A percentile compares a stretch with the other conserved stretches of the same genome.
Conservation (phyloP, 2,797 vertebrate genomes). For the Gymnodraco acuticeps region DNA sequence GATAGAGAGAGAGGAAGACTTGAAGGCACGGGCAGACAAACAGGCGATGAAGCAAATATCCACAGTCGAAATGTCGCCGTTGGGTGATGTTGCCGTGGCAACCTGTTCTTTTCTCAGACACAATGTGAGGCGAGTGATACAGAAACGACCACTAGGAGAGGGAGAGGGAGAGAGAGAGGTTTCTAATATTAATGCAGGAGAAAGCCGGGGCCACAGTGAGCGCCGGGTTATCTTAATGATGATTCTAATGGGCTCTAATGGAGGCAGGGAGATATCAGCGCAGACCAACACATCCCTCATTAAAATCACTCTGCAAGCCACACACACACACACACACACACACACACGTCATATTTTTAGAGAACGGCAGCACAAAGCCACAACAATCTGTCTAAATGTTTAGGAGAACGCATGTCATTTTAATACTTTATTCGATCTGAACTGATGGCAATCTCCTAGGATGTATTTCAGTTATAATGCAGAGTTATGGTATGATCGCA, state of each 20-base stretch:
- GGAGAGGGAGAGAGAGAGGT: slow-evolving; percentile 49
- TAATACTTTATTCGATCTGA: slow-evolving; percentile 18
- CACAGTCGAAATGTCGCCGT: slow-evolving; percentile 77
- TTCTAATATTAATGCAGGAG: slow-evolving; percentile 68
- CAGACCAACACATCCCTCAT: slow-evolving; percentile 77
- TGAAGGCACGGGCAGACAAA: slow-evolving; percentile 63
- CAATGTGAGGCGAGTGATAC: slow-evolving; percentile 73
- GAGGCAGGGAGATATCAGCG: slow-evolving; percentile 70
- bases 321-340: background rate
- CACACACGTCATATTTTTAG: slow-evolving; percentile 37
- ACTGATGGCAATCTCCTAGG: background rate
- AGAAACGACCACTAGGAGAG: slow-evolving; percentile 64
- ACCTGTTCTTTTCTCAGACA: slow-evolving; percentile 78
- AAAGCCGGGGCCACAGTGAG: slow-evolving; percentile 70
- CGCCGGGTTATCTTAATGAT: slow-evolving; percentile 83
- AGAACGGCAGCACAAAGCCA: slow-evolving; percentile 11
- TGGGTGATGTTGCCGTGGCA: slow-evolving; percentile 84
- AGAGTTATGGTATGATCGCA: slow-evolving; percentile 7
- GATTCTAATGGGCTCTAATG: slow-evolving; percentile 88
- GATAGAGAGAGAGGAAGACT: slow-evolving; percentile 15
- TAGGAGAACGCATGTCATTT: slow-evolving; percentile 21
- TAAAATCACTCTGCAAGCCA: slow-evolving; percentile 79
- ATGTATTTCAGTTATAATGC: background rate
- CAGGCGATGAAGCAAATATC: slow-evolving; percentile 74
- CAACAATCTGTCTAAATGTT: slow-evolving; percentile 25